These are phyloP conservation scores for Anaspis maculata DNA, from an alignment of 2,888 invertebrate genomes.

Conservation along the genomic window DNA sequence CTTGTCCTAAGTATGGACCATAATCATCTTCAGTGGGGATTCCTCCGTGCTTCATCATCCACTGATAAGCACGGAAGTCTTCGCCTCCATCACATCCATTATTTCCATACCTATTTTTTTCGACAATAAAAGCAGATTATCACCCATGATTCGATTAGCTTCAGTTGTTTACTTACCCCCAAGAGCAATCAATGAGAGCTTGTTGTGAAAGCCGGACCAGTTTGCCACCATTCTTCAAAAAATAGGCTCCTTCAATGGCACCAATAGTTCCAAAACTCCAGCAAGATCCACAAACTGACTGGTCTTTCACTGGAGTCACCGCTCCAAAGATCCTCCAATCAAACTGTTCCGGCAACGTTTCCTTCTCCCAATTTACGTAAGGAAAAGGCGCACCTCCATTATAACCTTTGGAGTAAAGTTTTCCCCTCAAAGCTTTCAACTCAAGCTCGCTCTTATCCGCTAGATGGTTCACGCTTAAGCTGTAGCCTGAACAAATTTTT, in stretches of 20 bases:
- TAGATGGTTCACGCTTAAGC: slow-evolving; percentile 76
- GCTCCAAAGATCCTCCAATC: slow-evolving; percentile 93
- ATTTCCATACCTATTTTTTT: slow-evolving; percentile 81
- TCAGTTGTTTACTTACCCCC: slow-evolving; percentile 76
- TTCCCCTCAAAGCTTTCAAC: slow-evolving; percentile 65
- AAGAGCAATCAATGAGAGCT: slow-evolving; percentile 90
- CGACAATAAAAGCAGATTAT: too few species aligned
- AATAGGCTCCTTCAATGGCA: slow-evolving; percentile 85
- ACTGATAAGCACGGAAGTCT: slow-evolving; percentile 86
- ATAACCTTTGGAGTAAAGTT: slow-evolving; percentile 50
- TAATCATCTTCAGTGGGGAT: slow-evolving; percentile 86
- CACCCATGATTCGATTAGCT: too few species aligned
- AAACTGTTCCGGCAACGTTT: slow-evolving; percentile 61
- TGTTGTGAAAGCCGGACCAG: slow-evolving; percentile 84
- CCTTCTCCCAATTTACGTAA: slow-evolving; percentile 47
- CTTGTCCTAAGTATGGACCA: slow-evolving; percentile 88
- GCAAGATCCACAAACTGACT: slow-evolving; percentile 94
- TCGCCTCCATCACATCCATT: slow-evolving; percentile 98
- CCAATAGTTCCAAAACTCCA: slow-evolving; percentile 96
- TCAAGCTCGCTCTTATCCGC: slow-evolving; percentile 76
- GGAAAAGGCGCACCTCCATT: slow-evolving; percentile 78
- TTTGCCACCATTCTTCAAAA: slow-evolving; percentile 71
- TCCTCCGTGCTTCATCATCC: slow-evolving; percentile 84
- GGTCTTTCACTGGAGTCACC: slow-evolving; percentile 93
- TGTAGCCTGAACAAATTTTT: too few species aligned